Evolutionary conservation across 2,888 invertebrate species (phyloP), one percentile per base, ranked within the genome.

Genomic region (Chaetoderma sp.): DNA sequence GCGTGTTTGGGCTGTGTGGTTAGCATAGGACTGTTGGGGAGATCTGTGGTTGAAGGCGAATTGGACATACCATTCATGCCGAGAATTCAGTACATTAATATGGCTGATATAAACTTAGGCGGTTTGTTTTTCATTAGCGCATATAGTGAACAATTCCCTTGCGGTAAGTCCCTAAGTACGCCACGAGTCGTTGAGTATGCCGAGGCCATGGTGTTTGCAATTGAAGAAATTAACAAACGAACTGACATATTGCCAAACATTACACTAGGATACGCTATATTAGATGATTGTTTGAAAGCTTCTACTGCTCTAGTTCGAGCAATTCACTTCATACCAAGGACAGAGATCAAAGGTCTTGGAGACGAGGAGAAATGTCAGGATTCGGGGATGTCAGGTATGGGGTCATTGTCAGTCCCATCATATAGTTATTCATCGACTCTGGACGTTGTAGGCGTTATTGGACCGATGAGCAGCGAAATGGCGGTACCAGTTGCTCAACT

Each of bases 261-360:
- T 5, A 62, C 61, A 4, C 67, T 80, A 3, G 80, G 80, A 0
- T 75, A 70, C 42, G 74, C 73, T 32, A 73, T 78, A 4, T 58
- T 77, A 10, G 80, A 80, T 58, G 77, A 77, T 59, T 80, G 80
- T 57, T 62, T 68, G 58, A 77, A 72, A 47, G 60, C 70, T 2
- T 72, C 65, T 10, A 76, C 75, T 0, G 75, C 78, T 5, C 56
- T 78, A 5, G 75, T 69, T 4, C 77, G 76, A 52, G 70, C 78
- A 6, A 56, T 80, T 28, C 73, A 75, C 25, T 79, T 80, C 36
- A 61, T 79, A 13, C 72, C 66, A 2, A 52, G 49, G 27, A 27
- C 4, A 16, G n/a, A n/a, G n/a, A n/a, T n/a, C n/a, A n/a, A n/a
- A n/a, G n/a, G n/a, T n/a, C n/a, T n/a, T n/a, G 18, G n/a, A 13